Evolutionary conservation across 2,113 vertebrate genomes (phyloP).

Genomic region (Calidris pygmaea): DNA sequence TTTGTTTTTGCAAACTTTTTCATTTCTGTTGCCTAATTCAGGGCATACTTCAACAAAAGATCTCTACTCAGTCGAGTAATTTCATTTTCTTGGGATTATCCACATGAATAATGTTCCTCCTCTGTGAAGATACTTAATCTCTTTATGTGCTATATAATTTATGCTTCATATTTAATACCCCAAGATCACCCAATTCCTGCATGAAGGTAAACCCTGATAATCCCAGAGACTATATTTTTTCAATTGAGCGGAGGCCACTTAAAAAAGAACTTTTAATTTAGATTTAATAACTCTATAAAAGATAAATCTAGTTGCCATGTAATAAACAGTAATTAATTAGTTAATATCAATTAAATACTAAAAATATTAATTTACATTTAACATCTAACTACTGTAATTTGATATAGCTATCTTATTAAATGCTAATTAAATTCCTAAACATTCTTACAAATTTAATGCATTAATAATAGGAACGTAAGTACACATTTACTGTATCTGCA

Average conservation of each 20-base stretch:
- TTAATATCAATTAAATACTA: slow-evolving; percentile 85
- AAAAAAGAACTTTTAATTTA: slow-evolving; percentile 79
- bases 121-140: not conserved
- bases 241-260: slow-evolving; percentile 71
- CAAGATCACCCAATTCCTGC: not conserved
- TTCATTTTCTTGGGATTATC: not conserved
- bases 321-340: slow-evolving; percentile 85
- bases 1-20: not conserved
- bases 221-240: slow-evolving; percentile 67
- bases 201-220: slow-evolving; percentile 58
- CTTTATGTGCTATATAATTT: not conserved
- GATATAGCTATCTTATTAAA: slow-evolving; percentile 84
- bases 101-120: not conserved
- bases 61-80: not conserved
- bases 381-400: slow-evolving; percentile 80
- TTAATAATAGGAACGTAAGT: slow-evolving; percentile 83
- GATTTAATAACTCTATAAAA: slow-evolving; percentile 80
- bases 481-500: slow-evolving; percentile 85
- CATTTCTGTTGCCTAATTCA: not conserved
- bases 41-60: not conserved
- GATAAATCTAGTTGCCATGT: slow-evolving; percentile 79
- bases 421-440: slow-evolving; percentile 87
- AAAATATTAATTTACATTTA: slow-evolving; percentile 86
- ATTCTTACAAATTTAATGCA: slow-evolving; percentile 85
- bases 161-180: slow-evolving; percentile 10